Percentiles rank a stretch among this genome's conserved stretches.
Evolutionary conservation across 30 jellyfish, hydroid and myxozoan genomes (phyloP).

Genomic region (Hydractinia symbiolongicarpus): DNA sequence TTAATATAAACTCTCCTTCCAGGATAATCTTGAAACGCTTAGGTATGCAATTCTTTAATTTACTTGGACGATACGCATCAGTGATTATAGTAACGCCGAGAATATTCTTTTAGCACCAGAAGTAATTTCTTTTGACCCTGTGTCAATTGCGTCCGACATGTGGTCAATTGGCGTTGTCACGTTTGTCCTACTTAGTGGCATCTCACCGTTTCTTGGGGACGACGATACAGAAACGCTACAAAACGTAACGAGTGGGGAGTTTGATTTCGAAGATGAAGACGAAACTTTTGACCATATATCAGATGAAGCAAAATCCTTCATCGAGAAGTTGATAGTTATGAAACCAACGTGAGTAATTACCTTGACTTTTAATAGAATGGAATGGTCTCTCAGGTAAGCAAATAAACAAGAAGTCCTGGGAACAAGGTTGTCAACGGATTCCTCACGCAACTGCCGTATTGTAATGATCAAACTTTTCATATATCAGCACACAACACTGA

Average conservation of each 20-base stretch:
- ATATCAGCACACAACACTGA: too few relatives aligned
- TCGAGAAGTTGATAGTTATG: slow-evolving; percentile 39
- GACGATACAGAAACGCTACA: slow-evolving; percentile 57
- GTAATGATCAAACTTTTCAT: too few relatives aligned
- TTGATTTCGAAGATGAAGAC: slow-evolving; percentile 69
- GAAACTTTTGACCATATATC: slow-evolving; percentile 57
- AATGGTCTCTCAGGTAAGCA: too few relatives aligned
- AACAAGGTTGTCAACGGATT: too few relatives aligned
- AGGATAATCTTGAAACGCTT: background rate
- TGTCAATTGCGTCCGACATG: slow-evolving; percentile 63
- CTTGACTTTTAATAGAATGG: background rate
- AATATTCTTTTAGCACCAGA: slow-evolving; percentile 56
- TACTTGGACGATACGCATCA: background rate
- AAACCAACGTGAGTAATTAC: slow-evolving; percentile 45
- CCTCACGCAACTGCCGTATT: too few relatives aligned
- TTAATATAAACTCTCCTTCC: too few relatives aligned
- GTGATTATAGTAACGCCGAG: background rate
- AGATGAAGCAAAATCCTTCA: slow-evolving; percentile 57
- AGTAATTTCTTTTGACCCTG: slow-evolving; percentile 55
- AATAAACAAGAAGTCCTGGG: too few relatives aligned
- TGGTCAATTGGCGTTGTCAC: slow-evolving; percentile 78
- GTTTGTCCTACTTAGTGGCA: slow-evolving; percentile 69
- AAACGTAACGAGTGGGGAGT: slow-evolving; percentile 55
- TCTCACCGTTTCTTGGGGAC: slow-evolving; percentile 82
- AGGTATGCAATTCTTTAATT: too few relatives aligned